These are phyloP conservation scores for Dicroscelio sp. DNA, from an alignment of 2,888 invertebrate genomes.

Conservation along the genomic window DNA sequence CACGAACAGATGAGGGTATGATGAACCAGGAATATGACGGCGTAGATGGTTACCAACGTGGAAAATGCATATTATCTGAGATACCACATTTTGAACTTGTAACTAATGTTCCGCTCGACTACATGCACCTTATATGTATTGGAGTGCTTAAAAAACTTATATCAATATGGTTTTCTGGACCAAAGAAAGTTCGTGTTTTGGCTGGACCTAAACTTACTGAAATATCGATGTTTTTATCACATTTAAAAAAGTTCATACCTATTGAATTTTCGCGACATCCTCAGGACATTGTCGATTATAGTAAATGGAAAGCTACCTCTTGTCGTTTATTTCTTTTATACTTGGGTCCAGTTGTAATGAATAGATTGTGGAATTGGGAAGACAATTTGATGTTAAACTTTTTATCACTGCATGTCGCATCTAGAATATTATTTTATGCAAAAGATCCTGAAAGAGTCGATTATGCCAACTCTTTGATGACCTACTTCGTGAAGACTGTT, in stretches of 20 bases:
- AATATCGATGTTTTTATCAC: too few relatives aligned
- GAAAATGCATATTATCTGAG: conserved; percentile 31
- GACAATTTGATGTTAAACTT: too few relatives aligned
- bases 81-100: conserved; percentile 46
- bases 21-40: conserved; percentile 22
- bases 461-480: too few relatives aligned
- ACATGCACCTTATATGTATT: conserved; percentile 38
- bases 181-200: too few relatives aligned
- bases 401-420: too few relatives aligned
- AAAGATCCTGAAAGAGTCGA: too few relatives aligned
- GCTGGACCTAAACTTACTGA: too few relatives aligned
- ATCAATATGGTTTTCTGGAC: not conserved
- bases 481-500: too few relatives aligned
- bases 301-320: not conserved
- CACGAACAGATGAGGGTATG: conserved; percentile 44
- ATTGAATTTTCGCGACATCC: not conserved
- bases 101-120: conserved; percentile 24
- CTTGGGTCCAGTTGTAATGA: not conserved
- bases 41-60: conserved; percentile 34
- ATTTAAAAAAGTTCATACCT: not conserved
- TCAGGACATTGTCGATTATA: not conserved
- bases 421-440: too few relatives aligned
- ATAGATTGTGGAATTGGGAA: too few relatives aligned
- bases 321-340: not conserved
- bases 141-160: conserved; percentile 30